These are phyloP conservation scores for Urechis unicinctus DNA, from an alignment of 2,888 invertebrate genomes.

Conservation along the genomic window DNA sequence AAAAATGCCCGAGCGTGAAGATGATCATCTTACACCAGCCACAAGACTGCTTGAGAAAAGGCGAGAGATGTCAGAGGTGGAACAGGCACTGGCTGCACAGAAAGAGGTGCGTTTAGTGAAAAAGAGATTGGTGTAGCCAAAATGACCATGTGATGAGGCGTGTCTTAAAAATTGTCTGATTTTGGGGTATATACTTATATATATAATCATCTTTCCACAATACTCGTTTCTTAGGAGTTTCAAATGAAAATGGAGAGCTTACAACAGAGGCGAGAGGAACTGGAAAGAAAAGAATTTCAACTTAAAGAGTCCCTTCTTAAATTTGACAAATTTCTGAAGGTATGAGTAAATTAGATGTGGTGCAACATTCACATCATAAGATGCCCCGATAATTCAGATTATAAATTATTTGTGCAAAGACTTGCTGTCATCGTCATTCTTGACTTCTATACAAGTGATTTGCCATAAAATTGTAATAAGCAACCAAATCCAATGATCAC, in stretches of 20 bases:
- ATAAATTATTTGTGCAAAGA: not conserved
- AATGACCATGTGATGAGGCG: too few relatives aligned
- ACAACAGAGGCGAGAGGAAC: conserved; percentile 48
- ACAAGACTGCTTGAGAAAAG: conserved; percentile 49
- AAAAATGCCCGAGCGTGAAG: conserved; percentile 51
- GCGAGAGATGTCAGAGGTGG: conserved; percentile 51
- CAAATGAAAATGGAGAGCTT: conserved; percentile 53
- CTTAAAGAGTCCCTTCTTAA: conserved; percentile 49
- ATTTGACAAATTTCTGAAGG: conserved; percentile 52
- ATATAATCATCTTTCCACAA: not conserved
- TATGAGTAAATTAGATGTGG: conserved; percentile 10
- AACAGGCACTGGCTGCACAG: conserved; percentile 48
- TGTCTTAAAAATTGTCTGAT: too few relatives aligned
- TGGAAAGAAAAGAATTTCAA: conserved; percentile 49
- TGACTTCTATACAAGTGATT: too few relatives aligned
- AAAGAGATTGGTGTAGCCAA: too few relatives aligned
- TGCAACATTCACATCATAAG: too few relatives aligned
- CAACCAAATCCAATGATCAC: too few relatives aligned
- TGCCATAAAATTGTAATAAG: too few relatives aligned
- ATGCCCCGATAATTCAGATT: not conserved
- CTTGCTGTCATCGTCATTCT: too few relatives aligned
- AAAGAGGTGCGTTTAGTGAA: conserved; percentile 49
- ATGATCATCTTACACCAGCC: conserved; percentile 51
- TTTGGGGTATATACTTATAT: not conserved
- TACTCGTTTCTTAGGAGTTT: conserved; percentile 37